A percentile compares a stretch with the other conserved stretches of the same genome.
Evolutionary conservation across 2,113 vertebrate genomes (phyloP).

Genomic region (Xiphophorus couchianus): DNA sequence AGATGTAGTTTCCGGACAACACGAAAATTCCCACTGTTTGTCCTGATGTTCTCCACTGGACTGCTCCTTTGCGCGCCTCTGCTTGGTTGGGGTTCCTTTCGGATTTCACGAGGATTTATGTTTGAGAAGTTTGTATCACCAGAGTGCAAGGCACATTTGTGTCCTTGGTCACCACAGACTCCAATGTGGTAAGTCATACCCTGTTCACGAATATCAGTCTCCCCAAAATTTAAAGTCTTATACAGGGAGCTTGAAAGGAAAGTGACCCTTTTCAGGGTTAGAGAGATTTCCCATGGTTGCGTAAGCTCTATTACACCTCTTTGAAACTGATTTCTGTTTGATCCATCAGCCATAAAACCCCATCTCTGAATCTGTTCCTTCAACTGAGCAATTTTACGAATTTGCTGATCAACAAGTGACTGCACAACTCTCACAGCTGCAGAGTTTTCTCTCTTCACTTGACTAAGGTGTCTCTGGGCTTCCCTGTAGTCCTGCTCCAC

Average conservation of each 20-base stretch:
- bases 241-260: constrained; percentile 57
- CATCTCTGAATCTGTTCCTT: constrained; percentile 76
- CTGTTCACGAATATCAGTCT: constrained; percentile 70
- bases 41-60: constrained; percentile 48
- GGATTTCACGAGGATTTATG: constrained; percentile 62
- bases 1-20: constrained; percentile 73
- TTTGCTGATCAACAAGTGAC: constrained; percentile 74
- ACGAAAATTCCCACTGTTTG: constrained; percentile 55
- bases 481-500: constrained; percentile 75
- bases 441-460: constrained; percentile 77
- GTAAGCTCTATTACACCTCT: constrained; percentile 72
- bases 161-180: constrained; percentile 68
- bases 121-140: constrained; percentile 65
- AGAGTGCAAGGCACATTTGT: constrained; percentile 76
- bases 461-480: constrained; percentile 67
- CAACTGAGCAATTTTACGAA: constrained; percentile 70
- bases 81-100: constrained; percentile 60
- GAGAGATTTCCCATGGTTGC: constrained; percentile 75
- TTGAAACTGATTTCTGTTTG: constrained; percentile 76
- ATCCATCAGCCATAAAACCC: constrained; percentile 61
- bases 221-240: constrained; percentile 64
- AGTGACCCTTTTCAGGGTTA: constrained; percentile 75
- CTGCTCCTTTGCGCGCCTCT: constrained; percentile 34
- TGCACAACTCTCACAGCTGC: constrained; percentile 71
- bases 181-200: constrained; percentile 73